Percentiles rank a stretch among this genome's conserved stretches.
Conservation (phyloP, 1,140 invertebrate genomes). For the Diprion similis region DNA sequence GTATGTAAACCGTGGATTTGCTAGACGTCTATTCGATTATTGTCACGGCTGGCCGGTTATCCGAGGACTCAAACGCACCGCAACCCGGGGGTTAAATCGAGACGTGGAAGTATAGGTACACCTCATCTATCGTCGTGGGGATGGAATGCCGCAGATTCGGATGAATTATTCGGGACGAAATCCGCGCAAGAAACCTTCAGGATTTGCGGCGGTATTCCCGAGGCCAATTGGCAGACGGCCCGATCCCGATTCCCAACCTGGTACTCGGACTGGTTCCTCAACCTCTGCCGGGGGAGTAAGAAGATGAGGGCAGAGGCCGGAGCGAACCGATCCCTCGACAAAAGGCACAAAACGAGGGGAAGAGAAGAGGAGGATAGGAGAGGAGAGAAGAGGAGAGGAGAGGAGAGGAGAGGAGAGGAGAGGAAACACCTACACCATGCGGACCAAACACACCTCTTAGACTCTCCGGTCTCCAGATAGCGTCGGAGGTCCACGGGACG, state of each 20-base stretch:
- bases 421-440: slow-evolving; percentile 10
- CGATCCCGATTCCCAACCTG: neutral
- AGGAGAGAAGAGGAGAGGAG: slow-evolving; percentile 17
- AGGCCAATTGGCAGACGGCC: neutral
- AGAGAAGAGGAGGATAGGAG: slow-evolving; percentile 10
- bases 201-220: neutral
- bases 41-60: no score
- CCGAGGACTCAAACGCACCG: no score
- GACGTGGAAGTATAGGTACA: no score
- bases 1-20: no score
- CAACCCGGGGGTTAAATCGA: no score
- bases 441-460: neutral
- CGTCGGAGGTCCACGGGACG: neutral
- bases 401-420: slow-evolving; percentile 17
- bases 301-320: neutral
- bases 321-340: neutral
- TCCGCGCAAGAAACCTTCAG: neutral
- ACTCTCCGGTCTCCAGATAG: neutral
- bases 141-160: no score
- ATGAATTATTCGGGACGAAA: no score
- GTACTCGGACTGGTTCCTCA: neutral
- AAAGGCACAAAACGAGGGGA: slow-evolving; percentile 9
- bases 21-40: no score
- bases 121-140: no score
- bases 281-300: neutral